phyloP scores from a whole-genome alignment of 1,140 invertebrate species.

The Anastrepha obliqua region DNA sequence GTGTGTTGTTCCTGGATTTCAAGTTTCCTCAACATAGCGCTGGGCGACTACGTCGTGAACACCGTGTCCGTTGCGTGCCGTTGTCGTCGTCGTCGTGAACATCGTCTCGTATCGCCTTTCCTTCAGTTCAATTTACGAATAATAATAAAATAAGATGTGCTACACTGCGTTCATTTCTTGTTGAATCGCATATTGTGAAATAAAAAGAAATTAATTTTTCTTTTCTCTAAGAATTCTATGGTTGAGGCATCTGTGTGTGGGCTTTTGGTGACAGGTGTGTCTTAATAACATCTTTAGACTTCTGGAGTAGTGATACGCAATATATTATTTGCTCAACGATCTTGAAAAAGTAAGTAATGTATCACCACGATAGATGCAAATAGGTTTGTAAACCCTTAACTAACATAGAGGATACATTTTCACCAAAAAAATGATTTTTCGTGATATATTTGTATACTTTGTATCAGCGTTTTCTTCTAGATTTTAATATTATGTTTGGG shows the following conservation, averaged over 20 bases:
- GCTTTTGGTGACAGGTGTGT: not conserved
- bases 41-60: not conserved
- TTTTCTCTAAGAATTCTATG: constrained; percentile 3
- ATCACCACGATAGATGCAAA: too few relatives aligned
- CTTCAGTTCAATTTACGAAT: not conserved
- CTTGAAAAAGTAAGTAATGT: constrained; percentile 4
- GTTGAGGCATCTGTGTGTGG: constrained; percentile 6
- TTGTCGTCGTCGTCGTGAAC: not conserved
- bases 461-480: too few relatives aligned
- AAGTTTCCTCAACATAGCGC: not conserved
- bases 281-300: not conserved
- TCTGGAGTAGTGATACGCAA: not conserved
- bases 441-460: too few relatives aligned
- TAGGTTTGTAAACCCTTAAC: too few relatives aligned
- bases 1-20: not conserved
- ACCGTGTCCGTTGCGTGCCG: not conserved
- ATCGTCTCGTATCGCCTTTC: constrained; percentile 4
- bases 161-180: not conserved
- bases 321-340: not conserved
- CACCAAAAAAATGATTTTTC: too few relatives aligned
- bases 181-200: constrained; percentile 30
- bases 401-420: too few relatives aligned
- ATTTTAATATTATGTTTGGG: too few relatives aligned
- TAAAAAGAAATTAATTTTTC: constrained; percentile 29
- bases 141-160: not conserved